Percentiles rank a stretch among this genome's conserved stretches.
Conservation (phyloP, 2,797 vertebrate genomes). For the Sebastes vulpes region DNA sequence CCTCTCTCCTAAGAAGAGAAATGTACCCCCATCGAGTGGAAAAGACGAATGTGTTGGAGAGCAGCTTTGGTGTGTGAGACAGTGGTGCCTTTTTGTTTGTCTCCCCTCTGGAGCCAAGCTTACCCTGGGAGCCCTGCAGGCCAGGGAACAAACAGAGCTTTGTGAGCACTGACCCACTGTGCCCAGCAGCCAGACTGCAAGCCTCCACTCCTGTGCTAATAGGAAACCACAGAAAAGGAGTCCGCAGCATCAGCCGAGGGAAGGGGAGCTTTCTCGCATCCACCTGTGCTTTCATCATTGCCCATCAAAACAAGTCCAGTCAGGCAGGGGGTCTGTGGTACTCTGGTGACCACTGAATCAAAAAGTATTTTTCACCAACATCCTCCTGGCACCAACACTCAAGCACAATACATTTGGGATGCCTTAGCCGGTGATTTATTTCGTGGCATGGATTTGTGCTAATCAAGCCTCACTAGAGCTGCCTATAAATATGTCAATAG, state of each 20-base stretch:
- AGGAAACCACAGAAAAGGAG: constrained; percentile 77
- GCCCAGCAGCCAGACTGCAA: constrained; percentile 80
- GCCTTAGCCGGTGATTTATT: constrained; percentile 59
- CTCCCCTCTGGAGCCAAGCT: constrained; percentile 83
- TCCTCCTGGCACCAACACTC: constrained; percentile 44
- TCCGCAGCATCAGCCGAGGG: constrained; percentile 44
- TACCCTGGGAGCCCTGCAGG: constrained; percentile 89
- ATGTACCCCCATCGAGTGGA: constrained; percentile 72
- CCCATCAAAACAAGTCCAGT: constrained; percentile 76
- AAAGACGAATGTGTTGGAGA: constrained; percentile 78
- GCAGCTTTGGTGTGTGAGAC: constrained; percentile 73
- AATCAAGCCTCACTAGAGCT: constrained; percentile 66
- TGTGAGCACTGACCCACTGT: constrained; percentile 85
- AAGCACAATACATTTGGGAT: constrained; percentile 33
- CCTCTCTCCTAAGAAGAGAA: constrained; percentile 72
- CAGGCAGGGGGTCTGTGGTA: constrained; percentile 43
- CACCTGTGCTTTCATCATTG: constrained; percentile 83
- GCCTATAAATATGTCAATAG: constrained; percentile 73
- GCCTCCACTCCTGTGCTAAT: constrained; percentile 78
- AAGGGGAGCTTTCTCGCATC: constrained; percentile 65
- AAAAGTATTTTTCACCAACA: constrained; percentile 56
- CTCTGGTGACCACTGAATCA: constrained; percentile 57
- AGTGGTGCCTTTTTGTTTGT: constrained; percentile 80
- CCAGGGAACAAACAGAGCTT: constrained; percentile 89
- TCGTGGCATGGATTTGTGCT: constrained; percentile 50